These are phyloP conservation scores for Oegoconia quadripuncta DNA, from an alignment of 2,888 invertebrate species.

Conservation along the genomic window DNA sequence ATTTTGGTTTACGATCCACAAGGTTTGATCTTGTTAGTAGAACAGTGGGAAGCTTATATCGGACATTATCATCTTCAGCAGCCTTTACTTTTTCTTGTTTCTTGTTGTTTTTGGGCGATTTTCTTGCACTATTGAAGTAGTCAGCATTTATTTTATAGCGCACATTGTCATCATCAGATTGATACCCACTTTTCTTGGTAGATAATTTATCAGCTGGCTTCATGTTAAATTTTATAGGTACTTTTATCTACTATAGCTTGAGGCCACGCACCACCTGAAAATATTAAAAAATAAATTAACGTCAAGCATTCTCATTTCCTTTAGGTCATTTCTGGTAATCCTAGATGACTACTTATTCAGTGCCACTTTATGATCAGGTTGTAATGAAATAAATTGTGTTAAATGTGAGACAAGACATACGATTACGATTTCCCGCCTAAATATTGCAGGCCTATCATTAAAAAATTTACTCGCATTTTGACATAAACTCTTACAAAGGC, in stretches of 20 bases:
- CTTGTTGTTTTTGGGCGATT: conserved; percentile 35
- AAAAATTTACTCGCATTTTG: not conserved
- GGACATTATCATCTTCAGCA: conserved; percentile 56
- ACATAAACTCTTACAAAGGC: not conserved
- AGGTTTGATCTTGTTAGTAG: conserved; percentile 38
- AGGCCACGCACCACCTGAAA: not conserved
- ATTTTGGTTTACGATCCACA: conserved; percentile 49
- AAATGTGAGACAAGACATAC: too few species aligned
- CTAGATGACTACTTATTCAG: too few species aligned
- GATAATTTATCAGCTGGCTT: conserved; percentile 39
- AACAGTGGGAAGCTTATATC: conserved; percentile 59
- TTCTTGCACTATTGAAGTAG: conserved; percentile 40
- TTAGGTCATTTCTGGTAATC: too few species aligned
- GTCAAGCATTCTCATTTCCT: too few species aligned
- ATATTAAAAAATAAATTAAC: not conserved
- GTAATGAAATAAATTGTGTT: too few species aligned
- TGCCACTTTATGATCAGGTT: too few species aligned
- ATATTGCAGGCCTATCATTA: conserved; percentile 13
- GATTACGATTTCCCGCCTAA: conserved; percentile 49
- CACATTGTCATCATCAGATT: conserved; percentile 66
- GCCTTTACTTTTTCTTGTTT: conserved; percentile 25
- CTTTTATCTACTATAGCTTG: not conserved
- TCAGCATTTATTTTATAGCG: conserved; percentile 61
- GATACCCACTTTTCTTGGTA: conserved; percentile 50
- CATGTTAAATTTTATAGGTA: conserved; percentile 30